Evolutionary conservation across 2,113 vertebrate genomes (phyloP).

Genomic region (Python bivittatus): DNA sequence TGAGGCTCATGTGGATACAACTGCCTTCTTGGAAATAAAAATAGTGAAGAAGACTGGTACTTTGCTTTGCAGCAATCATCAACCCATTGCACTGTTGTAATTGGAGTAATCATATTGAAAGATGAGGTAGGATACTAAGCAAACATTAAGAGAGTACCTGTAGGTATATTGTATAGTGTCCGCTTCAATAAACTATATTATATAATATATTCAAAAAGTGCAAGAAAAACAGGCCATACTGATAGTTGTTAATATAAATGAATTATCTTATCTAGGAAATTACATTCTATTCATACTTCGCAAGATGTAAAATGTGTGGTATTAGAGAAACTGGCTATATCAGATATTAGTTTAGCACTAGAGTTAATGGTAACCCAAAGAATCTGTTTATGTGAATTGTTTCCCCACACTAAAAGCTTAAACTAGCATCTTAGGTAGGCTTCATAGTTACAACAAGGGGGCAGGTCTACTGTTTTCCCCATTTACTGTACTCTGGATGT

Average conservation of each 20-base stretch:
- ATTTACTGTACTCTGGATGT: neutral
- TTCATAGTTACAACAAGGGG: neutral
- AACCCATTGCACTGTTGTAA: neutral
- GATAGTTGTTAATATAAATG: neutral
- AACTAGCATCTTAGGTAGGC: neutral
- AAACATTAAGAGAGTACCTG: neutral
- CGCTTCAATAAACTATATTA: neutral
- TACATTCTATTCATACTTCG: neutral
- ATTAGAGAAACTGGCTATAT: neutral
- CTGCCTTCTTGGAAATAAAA: neutral
- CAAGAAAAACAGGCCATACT: neutral
- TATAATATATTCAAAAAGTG: neutral
- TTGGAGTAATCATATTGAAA: neutral
- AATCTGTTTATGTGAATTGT: neutral
- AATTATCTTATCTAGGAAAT: neutral
- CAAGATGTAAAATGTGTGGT: neutral
- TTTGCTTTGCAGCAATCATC: neutral
- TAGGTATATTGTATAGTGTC: neutral
- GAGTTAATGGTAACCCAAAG: neutral
- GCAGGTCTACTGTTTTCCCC: neutral
- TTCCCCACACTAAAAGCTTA: neutral
- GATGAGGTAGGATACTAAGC: neutral
- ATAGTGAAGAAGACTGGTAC: neutral
- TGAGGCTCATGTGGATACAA: neutral
- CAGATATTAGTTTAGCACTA: neutral